Base-by-base conservation (phyloP, 2,888 invertebrate genomes). In the Caenorhabditis panamensis region DNA sequence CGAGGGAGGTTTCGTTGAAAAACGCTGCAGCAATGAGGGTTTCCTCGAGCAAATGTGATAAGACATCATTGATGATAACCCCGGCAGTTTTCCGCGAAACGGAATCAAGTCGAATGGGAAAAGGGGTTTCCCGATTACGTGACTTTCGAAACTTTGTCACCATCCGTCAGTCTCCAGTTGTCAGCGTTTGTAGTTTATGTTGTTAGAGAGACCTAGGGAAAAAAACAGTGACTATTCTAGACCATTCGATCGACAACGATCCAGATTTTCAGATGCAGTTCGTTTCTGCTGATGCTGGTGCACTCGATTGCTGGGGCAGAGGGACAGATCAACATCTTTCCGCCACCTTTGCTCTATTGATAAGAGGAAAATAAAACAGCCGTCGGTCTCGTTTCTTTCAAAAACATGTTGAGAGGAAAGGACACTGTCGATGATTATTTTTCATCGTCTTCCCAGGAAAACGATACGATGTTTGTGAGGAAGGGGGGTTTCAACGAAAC, bases 111-210 rank as follows among this genome's bases (percentile, higher is more conserved):
- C 41, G 49, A 28, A 54, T 24, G 41, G 11, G 64, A 16, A 67
- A 64, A 59, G 73, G 73, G 73, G 63, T 73, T 73, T 63, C 66
- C 73, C 73, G 20, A 44, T 49, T 73, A 73, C 73, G 73, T 73
- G 64, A 73, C 73, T 73, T 73, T 73, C 58, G 24, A n/a, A 16
- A 73, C 2, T 47, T 64, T 56, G 64, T 73, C 59, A 64, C 58
- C 58, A 51, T 41, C 44, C 18, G 28, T 59, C 31, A 26, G 8
- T n/a, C 54, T 26, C 61, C 20, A 26, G 51, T 49, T 58, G 47
- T 49, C 53, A 41, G 6, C 22, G 53, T 28, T 31, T 16, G 31
- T 41, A 3, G 5, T 18, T 36, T 16, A 51, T 69, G 61, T 69
- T 61, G 61, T 69, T 69, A 53, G 51, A 54, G 61, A 37, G 26